These are phyloP conservation scores for Gastracanthus pulcherrimus DNA, from an alignment of 2,888 invertebrate species.

Conservation along the genomic window DNA sequence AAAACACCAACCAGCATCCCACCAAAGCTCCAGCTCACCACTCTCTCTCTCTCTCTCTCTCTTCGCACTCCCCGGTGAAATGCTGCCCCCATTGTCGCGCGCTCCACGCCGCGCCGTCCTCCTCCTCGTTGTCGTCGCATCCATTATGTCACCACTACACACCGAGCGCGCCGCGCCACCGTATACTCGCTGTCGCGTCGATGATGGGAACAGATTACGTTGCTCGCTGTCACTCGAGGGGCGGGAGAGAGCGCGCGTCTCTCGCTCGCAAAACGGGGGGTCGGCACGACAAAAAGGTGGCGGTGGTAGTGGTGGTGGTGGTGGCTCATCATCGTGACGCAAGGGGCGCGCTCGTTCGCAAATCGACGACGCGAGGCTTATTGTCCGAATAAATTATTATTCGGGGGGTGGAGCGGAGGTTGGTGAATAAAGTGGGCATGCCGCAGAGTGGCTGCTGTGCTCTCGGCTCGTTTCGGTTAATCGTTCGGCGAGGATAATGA, in stretches of 20 bases:
- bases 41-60: slow-evolving; percentile 37
- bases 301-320: too few species aligned
- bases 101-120: too few species aligned
- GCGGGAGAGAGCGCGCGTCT: slow-evolving; percentile 48
- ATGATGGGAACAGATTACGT: slow-evolving; percentile 76
- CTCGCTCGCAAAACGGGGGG: slow-evolving; percentile 2
- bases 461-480: neutral
- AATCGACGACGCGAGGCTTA: slow-evolving; percentile 24
- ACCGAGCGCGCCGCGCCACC: neutral
- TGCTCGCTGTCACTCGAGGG: slow-evolving; percentile 74
- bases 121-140: slow-evolving; percentile 70
- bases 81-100: neutral
- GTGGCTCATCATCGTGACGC: slow-evolving; percentile 70
- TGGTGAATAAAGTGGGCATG: slow-evolving; percentile 5
- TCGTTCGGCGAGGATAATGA: slow-evolving; percentile 39
- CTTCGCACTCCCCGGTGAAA: slow-evolving; percentile 22
- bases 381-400: slow-evolving; percentile 57
- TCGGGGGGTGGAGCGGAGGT: slow-evolving; percentile 43
- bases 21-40: neutral
- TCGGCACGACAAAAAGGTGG: slow-evolving; percentile 18
- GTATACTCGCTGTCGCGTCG: too few species aligned
- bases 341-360: slow-evolving; percentile 36
- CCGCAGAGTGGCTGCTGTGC: slow-evolving; percentile 34
- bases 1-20: slow-evolving; percentile 7
- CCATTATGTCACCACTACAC: slow-evolving; percentile 73